Base-by-base conservation (phyloP, 2,797 vertebrate species). In the Parauchenoglanis punctatus region DNA sequence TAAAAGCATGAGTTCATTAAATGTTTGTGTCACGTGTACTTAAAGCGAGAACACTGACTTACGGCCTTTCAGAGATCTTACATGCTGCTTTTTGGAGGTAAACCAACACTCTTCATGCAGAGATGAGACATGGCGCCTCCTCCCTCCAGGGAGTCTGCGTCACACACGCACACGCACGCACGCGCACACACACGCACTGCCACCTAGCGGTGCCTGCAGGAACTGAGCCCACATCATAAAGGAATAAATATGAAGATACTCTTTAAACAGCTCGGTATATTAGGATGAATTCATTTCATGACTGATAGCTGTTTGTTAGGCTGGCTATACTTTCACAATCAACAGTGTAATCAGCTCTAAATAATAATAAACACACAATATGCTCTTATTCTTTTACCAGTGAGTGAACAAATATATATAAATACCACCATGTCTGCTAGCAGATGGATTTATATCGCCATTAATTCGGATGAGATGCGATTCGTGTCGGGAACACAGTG, bases 1-100 rank as follows among this genome's bases (percentile, higher is more conserved):
- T 97, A 96, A 97, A 97, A 97, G 96, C 96, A 97, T 97, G 96
- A 93, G 94, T 96, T 97, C 95, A 96, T 96, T 96, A 95, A 96
- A 95, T 94, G 92, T 96, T 92, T 88, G 90, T 93, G 92, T 89
- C 84, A 82, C 91, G 80, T 85, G 88, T 94, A 86, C 93, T 93
- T 94, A 25, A 83, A 61, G 49, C 40, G 12, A 78, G 78, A 80
- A 35, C 77, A 3, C 56, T 13, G 77, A 25, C n/a, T 18, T 23
- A 40, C 77, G 13, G 78, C 11, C 12, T 63, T 63, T 61, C 35
- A 44, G 49, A 3, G 2, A 20, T 15, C 18, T 35, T 61, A 7
- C 35, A 61, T 10, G 13, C 2, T 17, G 13, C 40, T 46, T 25
- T 17, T 4, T 7, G 7, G 6, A 44, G 11, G 13, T n/a, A 81